These are phyloP conservation scores for Scarus forsteni DNA, from an alignment of 2,797 vertebrate genomes.

Conservation along the genomic window DNA sequence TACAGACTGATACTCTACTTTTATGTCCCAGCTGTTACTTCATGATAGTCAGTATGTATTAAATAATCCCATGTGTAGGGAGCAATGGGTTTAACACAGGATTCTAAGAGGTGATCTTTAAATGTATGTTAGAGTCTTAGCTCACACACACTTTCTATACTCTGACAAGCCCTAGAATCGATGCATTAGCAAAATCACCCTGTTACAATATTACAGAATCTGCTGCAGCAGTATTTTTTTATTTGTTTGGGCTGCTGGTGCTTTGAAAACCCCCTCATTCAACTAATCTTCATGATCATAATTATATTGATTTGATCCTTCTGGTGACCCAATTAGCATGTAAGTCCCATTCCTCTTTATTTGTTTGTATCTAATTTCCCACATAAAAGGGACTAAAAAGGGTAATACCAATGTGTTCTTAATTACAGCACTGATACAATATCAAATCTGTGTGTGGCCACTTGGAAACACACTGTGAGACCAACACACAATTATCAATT, in stretches of 20 bases:
- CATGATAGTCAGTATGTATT: constrained; percentile 11
- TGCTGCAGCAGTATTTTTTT: not conserved
- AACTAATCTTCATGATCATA: not conserved
- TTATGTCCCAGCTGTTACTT: constrained; percentile 32
- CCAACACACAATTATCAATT: too few relatives aligned
- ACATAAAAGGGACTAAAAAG: too few relatives aligned
- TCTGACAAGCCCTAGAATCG: constrained; percentile 1
- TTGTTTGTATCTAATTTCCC: not conserved
- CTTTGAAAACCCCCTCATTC: not conserved
- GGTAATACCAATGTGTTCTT: too few relatives aligned
- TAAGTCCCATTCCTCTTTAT: not conserved
- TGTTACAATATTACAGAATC: not conserved
- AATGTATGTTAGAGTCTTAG: not conserved
- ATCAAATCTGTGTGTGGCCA: too few relatives aligned
- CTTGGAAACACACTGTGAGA: too few relatives aligned
- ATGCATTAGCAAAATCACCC: not conserved
- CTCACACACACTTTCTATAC: not conserved
- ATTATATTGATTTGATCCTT: not conserved
- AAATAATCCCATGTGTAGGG: constrained; percentile 1
- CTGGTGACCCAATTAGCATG: not conserved
- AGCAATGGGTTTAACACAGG: not conserved
- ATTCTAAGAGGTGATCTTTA: constrained; percentile 8
- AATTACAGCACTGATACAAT: too few relatives aligned
- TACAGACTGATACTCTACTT: constrained; percentile 36
- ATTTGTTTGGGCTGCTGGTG: not conserved